These are phyloP conservation scores for Chrysocyon brachyurus DNA, from an alignment of 2,797 vertebrate genomes.

Conservation along the genomic window DNA sequence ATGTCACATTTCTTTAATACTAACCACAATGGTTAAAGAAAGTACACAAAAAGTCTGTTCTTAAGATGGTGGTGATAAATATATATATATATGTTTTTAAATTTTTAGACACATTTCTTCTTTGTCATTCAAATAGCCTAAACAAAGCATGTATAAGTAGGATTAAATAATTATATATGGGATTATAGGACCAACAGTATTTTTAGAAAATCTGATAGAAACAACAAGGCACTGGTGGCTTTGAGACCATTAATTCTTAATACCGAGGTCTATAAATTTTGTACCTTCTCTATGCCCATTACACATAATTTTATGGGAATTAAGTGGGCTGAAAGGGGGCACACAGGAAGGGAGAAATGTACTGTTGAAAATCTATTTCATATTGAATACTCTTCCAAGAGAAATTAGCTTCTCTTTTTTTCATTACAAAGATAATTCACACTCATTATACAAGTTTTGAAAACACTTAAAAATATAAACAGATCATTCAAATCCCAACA, in stretches of 20 bases:
- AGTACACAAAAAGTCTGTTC: neutral
- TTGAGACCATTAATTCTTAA: neutral
- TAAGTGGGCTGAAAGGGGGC: neutral
- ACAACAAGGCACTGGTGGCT: neutral
- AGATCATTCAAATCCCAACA: constrained; percentile 34
- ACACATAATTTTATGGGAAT: constrained; percentile 30
- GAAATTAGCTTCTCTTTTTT: constrained; percentile 24
- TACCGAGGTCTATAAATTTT: neutral
- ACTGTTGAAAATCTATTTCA: constrained; percentile 33
- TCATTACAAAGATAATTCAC: constrained; percentile 26
- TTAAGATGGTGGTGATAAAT: neutral
- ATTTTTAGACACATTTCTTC: constrained; percentile 14
- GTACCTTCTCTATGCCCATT: neutral
- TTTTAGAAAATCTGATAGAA: constrained; percentile 3
- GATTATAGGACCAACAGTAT: neutral
- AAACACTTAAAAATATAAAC: constrained; percentile 34
- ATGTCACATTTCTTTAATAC: neutral
- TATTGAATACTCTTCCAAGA: neutral
- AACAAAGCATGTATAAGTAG: neutral
- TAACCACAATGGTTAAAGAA: neutral
- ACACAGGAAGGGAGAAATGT: neutral
- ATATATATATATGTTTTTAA: neutral
- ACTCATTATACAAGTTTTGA: constrained; percentile 42
- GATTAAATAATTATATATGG: neutral
- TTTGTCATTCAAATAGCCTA: neutral